Conservation (phyloP, 2,113 vertebrate genomes). For the Axis porcinus region DNA sequence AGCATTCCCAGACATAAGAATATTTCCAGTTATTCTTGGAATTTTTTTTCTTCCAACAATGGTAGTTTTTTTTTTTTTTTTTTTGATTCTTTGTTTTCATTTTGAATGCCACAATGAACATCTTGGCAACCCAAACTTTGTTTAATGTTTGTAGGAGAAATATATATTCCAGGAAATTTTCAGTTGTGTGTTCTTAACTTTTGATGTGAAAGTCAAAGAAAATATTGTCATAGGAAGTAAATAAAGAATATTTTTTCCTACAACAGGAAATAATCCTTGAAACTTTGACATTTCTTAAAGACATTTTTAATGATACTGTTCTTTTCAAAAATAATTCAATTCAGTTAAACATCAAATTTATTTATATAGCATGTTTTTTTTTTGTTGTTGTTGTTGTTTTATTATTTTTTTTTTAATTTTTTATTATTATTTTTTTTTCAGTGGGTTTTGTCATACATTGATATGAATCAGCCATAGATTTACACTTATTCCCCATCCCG, state of each 20-base stretch:
- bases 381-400: too few relatives aligned
- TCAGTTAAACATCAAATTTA: neutral
- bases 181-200: neutral
- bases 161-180: neutral
- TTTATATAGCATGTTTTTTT: neutral
- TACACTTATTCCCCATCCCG: too few relatives aligned
- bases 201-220: neutral
- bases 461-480: too few relatives aligned
- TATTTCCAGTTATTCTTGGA: too few relatives aligned
- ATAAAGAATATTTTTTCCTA: neutral
- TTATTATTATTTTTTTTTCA: too few relatives aligned
- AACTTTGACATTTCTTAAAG: neutral
- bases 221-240: fast-evolving
- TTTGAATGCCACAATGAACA: too few relatives aligned
- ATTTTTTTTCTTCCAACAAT: neutral
- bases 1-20: too few relatives aligned
- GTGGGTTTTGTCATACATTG: too few relatives aligned
- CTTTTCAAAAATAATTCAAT: neutral
- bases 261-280: neutral
- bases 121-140: too few relatives aligned
- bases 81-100: neutral
- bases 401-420: too few relatives aligned
- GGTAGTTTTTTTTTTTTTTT: neutral
- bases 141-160: too few relatives aligned
- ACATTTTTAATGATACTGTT: neutral